Evolutionary conservation across 2,113 vertebrate species (phyloP).

Genomic region (Grammomys surdaster): DNA sequence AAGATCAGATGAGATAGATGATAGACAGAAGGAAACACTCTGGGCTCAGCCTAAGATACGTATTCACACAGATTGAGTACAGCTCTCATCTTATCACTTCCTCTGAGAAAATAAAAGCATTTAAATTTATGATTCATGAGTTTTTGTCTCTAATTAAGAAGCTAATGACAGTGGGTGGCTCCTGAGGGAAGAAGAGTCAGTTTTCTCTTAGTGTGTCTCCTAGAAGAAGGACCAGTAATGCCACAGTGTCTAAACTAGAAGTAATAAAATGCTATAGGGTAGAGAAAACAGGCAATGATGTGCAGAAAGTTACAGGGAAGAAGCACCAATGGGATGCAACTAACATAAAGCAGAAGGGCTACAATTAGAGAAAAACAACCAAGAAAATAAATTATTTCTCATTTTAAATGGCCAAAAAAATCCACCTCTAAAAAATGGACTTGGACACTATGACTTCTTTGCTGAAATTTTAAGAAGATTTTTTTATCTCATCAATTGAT

Average conservation of each 20-base stretch:
- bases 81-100: no score
- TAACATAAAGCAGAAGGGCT: not conserved
- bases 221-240: not conserved
- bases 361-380: not conserved
- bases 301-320: not conserved
- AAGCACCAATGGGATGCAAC: not conserved
- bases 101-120: no score
- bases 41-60: no score
- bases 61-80: no score
- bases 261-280: not conserved
- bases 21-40: no score
- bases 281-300: not conserved
- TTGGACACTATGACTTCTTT: not conserved
- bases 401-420: not conserved
- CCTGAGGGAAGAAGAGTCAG: not conserved
- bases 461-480: not conserved
- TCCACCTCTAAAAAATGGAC: not conserved
- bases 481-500: not conserved
- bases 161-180: not conserved
- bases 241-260: not conserved
- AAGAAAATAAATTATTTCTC: not conserved
- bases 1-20: no score
- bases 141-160: not conserved
- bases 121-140: not conserved
- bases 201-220: not conserved